Conservation (phyloP, 2,113 vertebrate genomes). For the Cyanoderma ruficeps region DNA sequence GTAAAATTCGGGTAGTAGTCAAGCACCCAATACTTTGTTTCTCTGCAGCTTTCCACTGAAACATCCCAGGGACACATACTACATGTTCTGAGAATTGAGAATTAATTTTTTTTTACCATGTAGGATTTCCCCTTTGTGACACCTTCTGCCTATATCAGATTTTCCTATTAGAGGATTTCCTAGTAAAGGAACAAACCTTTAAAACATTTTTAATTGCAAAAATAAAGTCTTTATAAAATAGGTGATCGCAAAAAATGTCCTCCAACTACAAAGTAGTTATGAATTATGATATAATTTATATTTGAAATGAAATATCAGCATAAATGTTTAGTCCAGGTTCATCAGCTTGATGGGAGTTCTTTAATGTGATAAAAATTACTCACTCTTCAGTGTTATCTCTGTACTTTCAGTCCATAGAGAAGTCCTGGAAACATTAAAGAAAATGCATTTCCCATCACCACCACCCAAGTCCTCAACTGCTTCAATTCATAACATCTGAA, state of each 20-base stretch:
- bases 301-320: background rate
- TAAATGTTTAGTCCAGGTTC: background rate
- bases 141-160: background rate
- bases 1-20: background rate
- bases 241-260: background rate
- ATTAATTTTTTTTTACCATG: background rate
- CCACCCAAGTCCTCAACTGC: background rate
- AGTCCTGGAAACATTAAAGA: background rate
- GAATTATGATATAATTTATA: background rate
- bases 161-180: background rate
- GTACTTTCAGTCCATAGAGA: background rate
- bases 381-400: background rate
- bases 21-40: background rate
- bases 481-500: background rate
- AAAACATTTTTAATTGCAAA: background rate
- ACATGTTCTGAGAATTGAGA: background rate
- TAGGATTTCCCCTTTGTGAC: background rate
- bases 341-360: background rate
- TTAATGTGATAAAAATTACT: background rate
- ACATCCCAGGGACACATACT: background rate
- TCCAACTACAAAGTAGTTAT: background rate
- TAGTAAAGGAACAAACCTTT: background rate
- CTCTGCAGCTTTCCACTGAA: background rate
- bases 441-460: background rate
- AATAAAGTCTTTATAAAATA: background rate